Percentiles rank a stretch among this genome's conserved stretches.
Evolutionary conservation across 1,140 invertebrate genomes (phyloP).

Genomic region (Temnothorax longispinosus): DNA sequence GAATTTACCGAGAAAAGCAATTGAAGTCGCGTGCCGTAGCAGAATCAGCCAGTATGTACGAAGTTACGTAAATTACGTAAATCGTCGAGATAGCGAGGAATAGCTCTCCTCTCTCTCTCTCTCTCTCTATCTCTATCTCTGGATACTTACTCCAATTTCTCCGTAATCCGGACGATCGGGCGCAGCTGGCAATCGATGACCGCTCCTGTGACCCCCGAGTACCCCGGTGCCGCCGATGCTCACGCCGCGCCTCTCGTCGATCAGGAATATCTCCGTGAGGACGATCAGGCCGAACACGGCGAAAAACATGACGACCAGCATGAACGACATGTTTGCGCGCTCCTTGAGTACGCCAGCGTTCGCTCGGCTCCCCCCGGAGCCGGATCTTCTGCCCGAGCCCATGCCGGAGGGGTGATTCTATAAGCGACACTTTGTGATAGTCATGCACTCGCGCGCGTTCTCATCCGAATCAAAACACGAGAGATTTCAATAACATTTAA

Average conservation of each 20-base stretch:
- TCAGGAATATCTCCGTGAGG: slow-evolving; percentile 92
- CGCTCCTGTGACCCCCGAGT: slow-evolving; percentile 83
- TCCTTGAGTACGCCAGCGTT: slow-evolving; percentile 88
- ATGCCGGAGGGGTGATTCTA: slow-evolving; percentile 76
- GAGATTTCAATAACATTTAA: background rate
- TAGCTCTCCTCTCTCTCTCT: background rate
- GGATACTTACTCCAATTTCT: slow-evolving; percentile 82
- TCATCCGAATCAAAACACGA: background rate
- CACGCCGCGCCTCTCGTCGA: slow-evolving; percentile 87
- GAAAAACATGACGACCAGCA: slow-evolving; percentile 95
- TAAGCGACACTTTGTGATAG: slow-evolving; percentile 2
- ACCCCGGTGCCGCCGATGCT: slow-evolving; percentile 82
- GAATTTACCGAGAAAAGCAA: slow-evolving; percentile 1
- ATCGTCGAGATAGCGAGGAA: background rate
- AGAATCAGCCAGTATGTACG: background rate
- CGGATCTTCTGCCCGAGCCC: slow-evolving; percentile 77
- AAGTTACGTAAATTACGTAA: slow-evolving; percentile 37
- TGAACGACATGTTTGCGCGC: slow-evolving; percentile 93
- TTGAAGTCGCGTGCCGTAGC: background rate
- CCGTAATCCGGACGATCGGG: slow-evolving; percentile 85
- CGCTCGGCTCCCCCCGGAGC: slow-evolving; percentile 74
- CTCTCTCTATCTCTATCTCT: background rate
- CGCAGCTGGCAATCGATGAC: slow-evolving; percentile 80
- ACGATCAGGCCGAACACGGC: slow-evolving; percentile 94
- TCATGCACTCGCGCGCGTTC: background rate